These are phyloP conservation scores for Sebastiscus tertius DNA, from an alignment of 2,797 vertebrate genomes.

Conservation along the genomic window DNA sequence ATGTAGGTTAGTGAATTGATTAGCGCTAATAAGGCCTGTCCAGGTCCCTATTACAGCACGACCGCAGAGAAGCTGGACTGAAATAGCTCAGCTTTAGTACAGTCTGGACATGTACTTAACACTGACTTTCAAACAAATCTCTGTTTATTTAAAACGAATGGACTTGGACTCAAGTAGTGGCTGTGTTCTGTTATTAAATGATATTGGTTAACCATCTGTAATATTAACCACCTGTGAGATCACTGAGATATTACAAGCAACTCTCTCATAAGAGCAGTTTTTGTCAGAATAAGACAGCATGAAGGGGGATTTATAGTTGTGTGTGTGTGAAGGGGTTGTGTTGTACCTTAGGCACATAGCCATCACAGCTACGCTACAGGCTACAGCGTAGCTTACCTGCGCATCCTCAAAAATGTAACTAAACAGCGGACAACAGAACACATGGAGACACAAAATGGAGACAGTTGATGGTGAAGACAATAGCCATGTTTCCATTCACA, in stretches of 20 bases:
- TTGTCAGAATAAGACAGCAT: constrained; percentile 6
- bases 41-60: constrained; percentile 45
- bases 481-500: no score
- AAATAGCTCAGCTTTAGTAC: constrained; percentile 41
- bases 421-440: accelerated
- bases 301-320: constrained; percentile 2
- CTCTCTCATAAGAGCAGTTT: neutral
- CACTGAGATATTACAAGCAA: constrained; percentile 16
- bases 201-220: constrained; percentile 62
- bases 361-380: neutral
- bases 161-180: constrained; percentile 28
- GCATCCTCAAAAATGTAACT: accelerated
- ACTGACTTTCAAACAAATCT: constrained; percentile 53
- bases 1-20: constrained; percentile 76
- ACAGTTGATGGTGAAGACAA: no score
- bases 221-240: constrained; percentile 51
- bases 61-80: constrained; percentile 53
- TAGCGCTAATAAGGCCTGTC: constrained; percentile 60
- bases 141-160: constrained; percentile 63
- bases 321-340: neutral
- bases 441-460: neutral
- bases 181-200: constrained; percentile 59
- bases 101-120: constrained; percentile 67
- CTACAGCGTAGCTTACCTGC: neutral
- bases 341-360: no score